phyloP scores from a whole-genome alignment of 2,113 vertebrate genomes.

The Tylochromis polylepis region DNA sequence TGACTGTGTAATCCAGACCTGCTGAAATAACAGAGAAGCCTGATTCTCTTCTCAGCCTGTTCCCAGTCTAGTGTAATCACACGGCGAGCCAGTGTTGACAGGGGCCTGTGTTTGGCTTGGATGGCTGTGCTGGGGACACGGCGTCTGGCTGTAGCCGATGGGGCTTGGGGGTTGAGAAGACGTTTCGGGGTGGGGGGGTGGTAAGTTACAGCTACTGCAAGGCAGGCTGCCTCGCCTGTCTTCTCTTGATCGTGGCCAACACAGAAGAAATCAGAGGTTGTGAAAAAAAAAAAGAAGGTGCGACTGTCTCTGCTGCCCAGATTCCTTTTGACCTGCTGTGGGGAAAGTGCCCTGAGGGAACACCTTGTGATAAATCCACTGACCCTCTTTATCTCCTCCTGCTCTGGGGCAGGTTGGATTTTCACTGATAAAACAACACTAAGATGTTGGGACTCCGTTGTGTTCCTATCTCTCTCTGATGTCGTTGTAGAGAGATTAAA shows the following conservation, averaged over 20 bases:
- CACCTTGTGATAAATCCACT: background rate
- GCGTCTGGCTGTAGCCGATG: slow-evolving; percentile 16
- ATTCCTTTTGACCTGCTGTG: background rate
- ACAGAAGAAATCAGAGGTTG: background rate
- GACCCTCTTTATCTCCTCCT: slow-evolving; percentile 15
- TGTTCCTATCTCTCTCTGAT: slow-evolving; percentile 12
- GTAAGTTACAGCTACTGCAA: background rate
- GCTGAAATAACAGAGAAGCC: slow-evolving; percentile 65
- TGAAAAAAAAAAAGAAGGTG: background rate
- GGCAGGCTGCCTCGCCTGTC: slow-evolving; percentile 1
- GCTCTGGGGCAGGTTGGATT: slow-evolving; percentile 9
- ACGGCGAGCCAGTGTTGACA: slow-evolving; percentile 53
- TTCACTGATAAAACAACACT: slow-evolving; percentile 23
- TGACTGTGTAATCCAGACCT: slow-evolving; percentile 58
- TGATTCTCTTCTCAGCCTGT: slow-evolving; percentile 31
- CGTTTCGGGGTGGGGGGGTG: background rate
- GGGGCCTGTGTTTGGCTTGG: slow-evolving; percentile 57
- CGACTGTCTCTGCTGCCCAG: background rate
- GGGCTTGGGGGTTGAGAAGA: background rate
- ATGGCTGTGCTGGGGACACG: slow-evolving; percentile 44
- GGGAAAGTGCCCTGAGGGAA: background rate
- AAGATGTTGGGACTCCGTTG: background rate
- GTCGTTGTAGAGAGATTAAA: slow-evolving; percentile 22
- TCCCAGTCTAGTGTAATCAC: slow-evolving; percentile 58
- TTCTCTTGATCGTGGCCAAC: background rate